phyloP scores from a whole-genome alignment of 53 echinoderm and acorn worm genomes.

The Paracentrotus lividus region DNA sequence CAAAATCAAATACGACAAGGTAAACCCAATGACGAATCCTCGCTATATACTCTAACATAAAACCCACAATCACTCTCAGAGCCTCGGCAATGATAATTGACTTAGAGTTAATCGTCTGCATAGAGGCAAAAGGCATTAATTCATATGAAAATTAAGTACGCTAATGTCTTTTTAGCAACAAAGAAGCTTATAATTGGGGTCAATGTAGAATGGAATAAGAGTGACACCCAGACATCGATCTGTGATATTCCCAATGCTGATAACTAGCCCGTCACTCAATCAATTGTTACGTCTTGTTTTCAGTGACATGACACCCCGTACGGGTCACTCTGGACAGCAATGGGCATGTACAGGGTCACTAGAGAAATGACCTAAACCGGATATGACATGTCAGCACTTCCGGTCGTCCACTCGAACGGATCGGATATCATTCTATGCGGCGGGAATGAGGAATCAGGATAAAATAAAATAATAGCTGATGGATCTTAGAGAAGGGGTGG shows the following conservation, averaged over 20 bases:
- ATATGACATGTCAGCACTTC: conserved; percentile 69
- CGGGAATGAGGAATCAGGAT: background rate
- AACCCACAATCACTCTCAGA: no score
- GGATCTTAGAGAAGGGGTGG: background rate
- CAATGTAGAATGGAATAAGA: conserved; percentile 20
- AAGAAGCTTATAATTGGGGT: background rate
- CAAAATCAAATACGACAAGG: no score
- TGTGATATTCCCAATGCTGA: conserved; percentile 43
- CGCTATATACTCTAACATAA: no score
- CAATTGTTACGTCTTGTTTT: background rate
- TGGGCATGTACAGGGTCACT: conserved; percentile 37
- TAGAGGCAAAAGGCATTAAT: no score
- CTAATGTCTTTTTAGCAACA: no score
- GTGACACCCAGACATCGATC: conserved; percentile 33
- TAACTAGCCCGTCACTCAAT: conserved; percentile 37
- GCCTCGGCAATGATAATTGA: no score
- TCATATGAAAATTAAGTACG: no score
- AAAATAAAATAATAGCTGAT: background rate
- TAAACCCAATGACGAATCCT: no score
- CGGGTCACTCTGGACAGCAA: background rate
- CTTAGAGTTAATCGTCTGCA: no score
- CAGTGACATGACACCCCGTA: conserved; percentile 1
- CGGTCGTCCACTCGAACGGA: conserved; percentile 37
- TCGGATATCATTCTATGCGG: background rate
- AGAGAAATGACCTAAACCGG: conserved; percentile 63